phyloP scores from a whole-genome alignment of 2,113 vertebrate species.

The Cephalopholis sonnerati region DNA sequence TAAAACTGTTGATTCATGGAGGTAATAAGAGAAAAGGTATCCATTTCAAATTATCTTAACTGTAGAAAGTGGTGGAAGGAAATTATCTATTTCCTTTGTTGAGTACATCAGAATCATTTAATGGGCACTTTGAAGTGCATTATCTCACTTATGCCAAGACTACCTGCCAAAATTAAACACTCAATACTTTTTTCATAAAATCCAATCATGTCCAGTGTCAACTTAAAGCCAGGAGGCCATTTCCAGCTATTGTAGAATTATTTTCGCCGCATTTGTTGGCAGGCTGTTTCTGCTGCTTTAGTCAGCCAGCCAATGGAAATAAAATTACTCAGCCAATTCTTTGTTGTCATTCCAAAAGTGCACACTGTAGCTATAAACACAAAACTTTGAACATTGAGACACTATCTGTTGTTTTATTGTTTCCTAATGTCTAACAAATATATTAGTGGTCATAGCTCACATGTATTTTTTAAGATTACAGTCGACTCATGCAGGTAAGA shows the following conservation, averaged over 20 bases:
- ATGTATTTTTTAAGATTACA: neutral
- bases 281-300: slow-evolving; percentile 13
- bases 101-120: slow-evolving; percentile 10
- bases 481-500: neutral
- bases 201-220: slow-evolving; percentile 10
- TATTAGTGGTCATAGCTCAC: neutral
- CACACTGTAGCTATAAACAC: neutral
- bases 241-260: slow-evolving; percentile 20
- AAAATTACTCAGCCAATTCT: neutral
- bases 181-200: slow-evolving; percentile 9
- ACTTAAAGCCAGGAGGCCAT: neutral
- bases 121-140: slow-evolving; percentile 34
- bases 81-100: neutral
- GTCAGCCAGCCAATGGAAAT: neutral
- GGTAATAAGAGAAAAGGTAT: neutral
- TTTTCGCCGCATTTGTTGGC: slow-evolving; percentile 12
- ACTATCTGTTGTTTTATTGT: neutral
- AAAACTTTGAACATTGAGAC: neutral
- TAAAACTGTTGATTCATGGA: neutral
- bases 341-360: neutral
- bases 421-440: neutral
- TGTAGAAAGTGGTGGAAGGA: neutral
- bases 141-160: slow-evolving; percentile 3
- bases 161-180: slow-evolving; percentile 18
- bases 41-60: neutral